Conservation (phyloP, 2,113 vertebrate genomes). For the Formicarius rufipectus region DNA sequence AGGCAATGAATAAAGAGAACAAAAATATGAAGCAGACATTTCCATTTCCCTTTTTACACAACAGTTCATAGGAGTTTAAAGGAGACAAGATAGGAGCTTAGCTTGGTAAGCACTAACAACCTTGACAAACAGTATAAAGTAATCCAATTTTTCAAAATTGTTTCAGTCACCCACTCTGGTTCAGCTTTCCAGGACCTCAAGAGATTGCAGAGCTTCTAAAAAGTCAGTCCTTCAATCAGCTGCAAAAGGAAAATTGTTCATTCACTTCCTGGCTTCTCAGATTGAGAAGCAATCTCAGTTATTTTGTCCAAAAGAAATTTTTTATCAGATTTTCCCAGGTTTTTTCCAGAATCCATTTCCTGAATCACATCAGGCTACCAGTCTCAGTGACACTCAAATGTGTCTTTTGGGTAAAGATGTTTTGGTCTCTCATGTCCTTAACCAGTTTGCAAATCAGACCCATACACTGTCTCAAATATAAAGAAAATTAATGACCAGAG, state of each 20-base stretch:
- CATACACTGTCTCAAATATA: background rate
- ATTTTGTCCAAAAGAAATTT: background rate
- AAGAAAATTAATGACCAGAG: background rate
- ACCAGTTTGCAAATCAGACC: background rate
- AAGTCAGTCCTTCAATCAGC: background rate
- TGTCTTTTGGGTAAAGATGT: background rate
- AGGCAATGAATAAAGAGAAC: background rate
- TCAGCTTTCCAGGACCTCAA: background rate
- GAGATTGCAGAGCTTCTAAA: background rate
- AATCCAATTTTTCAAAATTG: background rate
- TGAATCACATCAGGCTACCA: background rate
- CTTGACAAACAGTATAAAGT: background rate
- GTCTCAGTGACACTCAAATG: background rate
- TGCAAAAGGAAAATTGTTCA: background rate
- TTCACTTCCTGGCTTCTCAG: background rate
- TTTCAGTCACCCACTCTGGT: background rate
- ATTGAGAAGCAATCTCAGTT: background rate
- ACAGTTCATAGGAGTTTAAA: background rate
- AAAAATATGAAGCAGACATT: background rate
- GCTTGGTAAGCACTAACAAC: background rate
- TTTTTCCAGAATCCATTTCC: background rate
- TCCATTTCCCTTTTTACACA: background rate
- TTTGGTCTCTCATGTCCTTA: background rate
- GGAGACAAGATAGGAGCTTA: background rate
- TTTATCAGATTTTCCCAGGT: rapidly evolving